Evolutionary conservation across 2,113 vertebrate species (phyloP).

Genomic region (Gopherus evgoodei): DNA sequence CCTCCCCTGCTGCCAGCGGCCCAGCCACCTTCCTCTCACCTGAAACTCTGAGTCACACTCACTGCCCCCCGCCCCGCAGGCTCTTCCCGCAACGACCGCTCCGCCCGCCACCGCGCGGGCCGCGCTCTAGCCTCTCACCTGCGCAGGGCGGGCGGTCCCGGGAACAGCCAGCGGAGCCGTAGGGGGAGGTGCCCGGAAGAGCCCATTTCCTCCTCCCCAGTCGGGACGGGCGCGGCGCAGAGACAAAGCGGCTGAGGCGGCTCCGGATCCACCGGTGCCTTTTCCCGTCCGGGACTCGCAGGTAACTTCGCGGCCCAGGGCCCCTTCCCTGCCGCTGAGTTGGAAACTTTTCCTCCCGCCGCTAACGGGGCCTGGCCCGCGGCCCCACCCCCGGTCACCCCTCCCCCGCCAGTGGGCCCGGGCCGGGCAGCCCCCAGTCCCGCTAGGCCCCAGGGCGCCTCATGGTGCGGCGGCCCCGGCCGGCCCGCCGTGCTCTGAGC

Average conservation of each 20-base stretch:
- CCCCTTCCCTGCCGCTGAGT: background rate
- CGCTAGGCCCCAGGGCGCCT: too few species aligned
- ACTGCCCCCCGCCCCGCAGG: background rate
- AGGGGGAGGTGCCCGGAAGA: conserved; percentile 9
- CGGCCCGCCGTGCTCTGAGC: background rate
- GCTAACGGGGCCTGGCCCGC: background rate
- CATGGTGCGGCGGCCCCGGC: background rate
- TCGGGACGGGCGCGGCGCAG: background rate
- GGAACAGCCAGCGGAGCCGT: background rate
- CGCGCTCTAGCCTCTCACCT: background rate
- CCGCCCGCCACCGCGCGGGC: background rate
- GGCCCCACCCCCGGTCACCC: background rate
- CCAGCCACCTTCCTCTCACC: background rate
- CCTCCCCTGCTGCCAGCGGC: too few species aligned
- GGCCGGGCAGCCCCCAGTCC: background rate
- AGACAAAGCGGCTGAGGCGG: conserved; percentile 64
- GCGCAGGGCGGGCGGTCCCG: background rate
- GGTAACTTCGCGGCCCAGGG: conserved; percentile 47
- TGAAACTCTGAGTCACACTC: background rate
- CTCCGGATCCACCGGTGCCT: background rate
- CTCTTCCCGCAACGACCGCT: background rate
- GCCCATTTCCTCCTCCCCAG: conserved; percentile 56
- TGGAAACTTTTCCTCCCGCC: background rate
- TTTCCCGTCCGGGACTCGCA: background rate
- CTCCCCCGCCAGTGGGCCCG: too few species aligned